Percentiles rank a stretch among this genome's conserved stretches.
phyloP scores from a whole-genome alignment of 2,888 invertebrate genomes.

The Parnassius smintheus region DNA sequence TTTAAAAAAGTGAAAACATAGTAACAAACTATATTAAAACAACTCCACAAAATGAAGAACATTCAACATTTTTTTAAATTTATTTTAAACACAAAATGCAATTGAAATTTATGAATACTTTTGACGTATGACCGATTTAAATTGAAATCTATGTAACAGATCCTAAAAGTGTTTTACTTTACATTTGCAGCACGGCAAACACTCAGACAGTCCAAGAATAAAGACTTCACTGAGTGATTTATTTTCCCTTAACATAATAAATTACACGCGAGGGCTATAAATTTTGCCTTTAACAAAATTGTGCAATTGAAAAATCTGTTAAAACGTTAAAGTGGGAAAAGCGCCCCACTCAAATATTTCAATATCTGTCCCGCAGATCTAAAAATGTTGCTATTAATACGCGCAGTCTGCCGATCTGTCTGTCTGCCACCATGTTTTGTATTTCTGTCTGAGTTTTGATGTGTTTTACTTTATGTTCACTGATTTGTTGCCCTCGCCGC shows the following conservation, averaged over 20 bases:
- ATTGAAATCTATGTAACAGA: conserved; percentile 12
- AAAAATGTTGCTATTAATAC: conserved; percentile 42
- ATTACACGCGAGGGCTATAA: conserved; percentile 23
- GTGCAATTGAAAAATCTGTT: conserved; percentile 27
- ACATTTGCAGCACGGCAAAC: conserved; percentile 10
- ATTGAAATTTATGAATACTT: conserved; percentile 12
- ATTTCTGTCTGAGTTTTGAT: conserved; percentile 62
- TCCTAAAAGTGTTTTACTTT: conserved; percentile 10
- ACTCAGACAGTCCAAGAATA: conserved; percentile 13
- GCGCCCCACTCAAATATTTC: conserved; percentile 32
- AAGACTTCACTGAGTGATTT: conserved; percentile 21
- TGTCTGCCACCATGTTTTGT: conserved; percentile 59
- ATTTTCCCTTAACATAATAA: conserved; percentile 15
- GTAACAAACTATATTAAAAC: too few species aligned
- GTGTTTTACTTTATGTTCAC: conserved; percentile 59
- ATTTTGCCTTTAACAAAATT: conserved; percentile 29
- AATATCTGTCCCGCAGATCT: conserved; percentile 33
- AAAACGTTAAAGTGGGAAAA: conserved; percentile 23
- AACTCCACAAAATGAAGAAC: too few species aligned
- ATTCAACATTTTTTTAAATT: too few species aligned
- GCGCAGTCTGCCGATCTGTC: conserved; percentile 59
- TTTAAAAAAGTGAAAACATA: too few species aligned
- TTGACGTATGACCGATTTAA: background rate
- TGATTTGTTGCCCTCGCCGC: conserved; percentile 52
- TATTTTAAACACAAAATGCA: background rate